Base-by-base conservation (phyloP, 2,797 vertebrate genomes). In the Catamblyrhynchus diadema region DNA sequence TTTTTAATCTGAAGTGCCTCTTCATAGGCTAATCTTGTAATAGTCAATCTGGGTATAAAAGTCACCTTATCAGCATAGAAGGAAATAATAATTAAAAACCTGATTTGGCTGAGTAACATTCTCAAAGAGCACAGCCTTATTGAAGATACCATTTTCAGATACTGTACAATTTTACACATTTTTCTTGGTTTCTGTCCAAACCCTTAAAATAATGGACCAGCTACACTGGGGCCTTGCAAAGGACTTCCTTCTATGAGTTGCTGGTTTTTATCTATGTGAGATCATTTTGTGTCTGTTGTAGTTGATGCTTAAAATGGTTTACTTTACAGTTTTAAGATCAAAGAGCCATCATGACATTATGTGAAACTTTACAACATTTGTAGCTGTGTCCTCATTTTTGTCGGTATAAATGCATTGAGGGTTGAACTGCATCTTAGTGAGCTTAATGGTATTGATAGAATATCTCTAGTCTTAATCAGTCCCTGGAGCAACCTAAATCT, bases 401-500 rank as follows among this genome's bases (percentile, higher is more conserved):
- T 48, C 1, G 35, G 79, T 64, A 44, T 59, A 93, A 94, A 86
- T 56, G 47, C 69, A 71, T 41, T 23, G 57, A 83, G 60, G 22
- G 33, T 44, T 71, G n/a, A 84, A 51, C 56, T 62, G 59, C 83
- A 45, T 94, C 48, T 94, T 69, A 24, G 77, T 27, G 81, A 88
- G 79, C 47, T 66, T 95, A 95, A 95, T 83, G 69, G 61, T 94
- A 94, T 93, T 93, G 93, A 81, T 91, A 91, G 85, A 90, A 86
- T 79, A 84, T 88, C 66, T 81, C 74, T 64, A 64, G 71, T 56
- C 41, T 57, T 95, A 94, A 95, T 95, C 86, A 81, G 83, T 95
- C 95, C 90, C 95, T 90, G 48, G 93, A 82, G 93, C 79, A 89
- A 73, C 87, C 81, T 94, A 93, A 95, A 94, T 96, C 93, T 93